phyloP scores from a whole-genome alignment of 2,113 vertebrate species.

The Crotalus viridis region DNA sequence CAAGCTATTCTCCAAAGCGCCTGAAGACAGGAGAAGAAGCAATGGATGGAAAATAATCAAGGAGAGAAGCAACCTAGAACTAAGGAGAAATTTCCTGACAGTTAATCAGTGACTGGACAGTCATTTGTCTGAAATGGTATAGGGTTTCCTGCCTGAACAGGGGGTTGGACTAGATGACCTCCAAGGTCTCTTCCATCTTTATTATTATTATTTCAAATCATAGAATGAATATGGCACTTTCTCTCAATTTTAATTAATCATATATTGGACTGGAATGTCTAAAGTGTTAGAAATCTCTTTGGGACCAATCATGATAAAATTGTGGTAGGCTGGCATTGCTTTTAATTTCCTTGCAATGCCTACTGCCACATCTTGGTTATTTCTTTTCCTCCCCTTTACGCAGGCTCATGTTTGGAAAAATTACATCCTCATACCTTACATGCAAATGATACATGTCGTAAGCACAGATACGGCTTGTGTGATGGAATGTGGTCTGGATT shows the following conservation, averaged over 20 bases:
- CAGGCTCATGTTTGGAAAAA: neutral
- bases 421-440: neutral
- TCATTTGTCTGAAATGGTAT: too few species aligned
- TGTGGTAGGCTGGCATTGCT: neutral
- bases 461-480: neutral
- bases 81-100: too few species aligned
- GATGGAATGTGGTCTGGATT: too few species aligned
- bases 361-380: neutral
- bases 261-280: neutral
- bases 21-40: too few species aligned
- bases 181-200: too few species aligned
- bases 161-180: too few species aligned
- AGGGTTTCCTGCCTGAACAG: too few species aligned
- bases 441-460: neutral
- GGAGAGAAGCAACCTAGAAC: too few species aligned
- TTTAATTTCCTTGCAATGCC: neutral
- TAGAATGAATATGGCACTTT: neutral
- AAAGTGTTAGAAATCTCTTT: neutral
- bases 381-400: neutral
- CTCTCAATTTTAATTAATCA: neutral
- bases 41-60: too few species aligned
- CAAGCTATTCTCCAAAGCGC: too few species aligned
- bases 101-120: too few species aligned
- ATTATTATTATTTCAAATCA: neutral
- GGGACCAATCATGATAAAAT: neutral